Base-by-base conservation (phyloP, 1,140 invertebrate species). In the Dreissena polymorpha region DNA sequence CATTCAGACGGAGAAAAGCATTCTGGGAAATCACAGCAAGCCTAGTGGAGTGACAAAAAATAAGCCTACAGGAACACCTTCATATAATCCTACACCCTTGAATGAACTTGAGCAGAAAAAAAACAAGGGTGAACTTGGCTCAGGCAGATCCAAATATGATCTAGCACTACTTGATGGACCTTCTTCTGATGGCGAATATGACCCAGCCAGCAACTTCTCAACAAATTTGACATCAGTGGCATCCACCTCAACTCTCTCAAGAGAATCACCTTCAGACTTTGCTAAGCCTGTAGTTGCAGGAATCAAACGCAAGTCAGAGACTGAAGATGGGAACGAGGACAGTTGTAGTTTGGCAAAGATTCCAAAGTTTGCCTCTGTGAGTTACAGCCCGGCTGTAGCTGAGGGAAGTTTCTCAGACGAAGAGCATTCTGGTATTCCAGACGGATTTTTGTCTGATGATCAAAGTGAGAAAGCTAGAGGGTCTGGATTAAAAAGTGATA, bases 21-120 rank as follows among this genome's bases (percentile, higher is more conserved):
- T 72, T 53, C 21, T 82, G 21, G 50, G 50, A 29, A 71, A 39
- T 50, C 74, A 74, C 55, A 5, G 25, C n/a, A 55, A 81, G 65
- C 18, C 14, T 29, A 16, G 71, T 39, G 21, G 64, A 55, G 16
- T 60, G 0, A 10, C 72, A 72, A 53, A 81, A 85, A 74, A 83
- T 68, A 71, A 80, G 69, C 51, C 69, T 67, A 65, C 86, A 73
- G 74, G 81, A 55, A 71, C 71, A 14, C 93, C 94, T 70, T 88
- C 90, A 76, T 95, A 95, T 85, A 95, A 95, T 89, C 95, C 95
- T 16, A 95, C 95, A 0, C 95, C 95, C 0, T 95, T 95, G 84
- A 92, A 93, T 16, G 94, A 95, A 89, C 83, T 95, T 12, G 93
- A 95, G 89, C 83, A 95, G 13, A 94, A 94, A 84, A 94, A 94